Conservation (phyloP, 2,797 vertebrate species). For the Fringilla coelebs region DNA sequence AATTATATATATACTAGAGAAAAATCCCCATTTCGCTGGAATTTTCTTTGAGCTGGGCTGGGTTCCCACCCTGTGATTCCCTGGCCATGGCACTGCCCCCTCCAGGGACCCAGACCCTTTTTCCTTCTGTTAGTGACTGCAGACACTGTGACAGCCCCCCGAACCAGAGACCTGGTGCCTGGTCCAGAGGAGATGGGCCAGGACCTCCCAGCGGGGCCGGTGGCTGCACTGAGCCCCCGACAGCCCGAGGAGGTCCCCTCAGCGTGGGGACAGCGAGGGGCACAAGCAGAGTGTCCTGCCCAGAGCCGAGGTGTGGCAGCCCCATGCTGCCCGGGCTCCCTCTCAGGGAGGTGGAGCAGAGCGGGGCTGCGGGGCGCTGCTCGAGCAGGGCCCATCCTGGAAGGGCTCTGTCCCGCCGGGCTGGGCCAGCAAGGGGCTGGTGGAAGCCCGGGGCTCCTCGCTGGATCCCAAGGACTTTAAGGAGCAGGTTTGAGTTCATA, state of each 20-base stretch:
- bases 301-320: rapidly evolving
- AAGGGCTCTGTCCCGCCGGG: rapidly evolving
- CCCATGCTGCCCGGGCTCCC: background rate
- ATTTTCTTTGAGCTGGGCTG: background rate
- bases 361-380: rapidly evolving
- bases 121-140: background rate
- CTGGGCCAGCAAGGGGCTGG: rapidly evolving
- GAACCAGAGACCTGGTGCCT: rapidly evolving
- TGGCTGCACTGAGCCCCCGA: background rate
- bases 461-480: background rate
- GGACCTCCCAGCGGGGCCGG: background rate
- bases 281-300: background rate
- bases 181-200: rapidly evolving
- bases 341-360: background rate
- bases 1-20: background rate
- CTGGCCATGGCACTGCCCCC: background rate
- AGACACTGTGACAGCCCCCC: background rate
- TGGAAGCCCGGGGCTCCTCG: background rate
- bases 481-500: slow-evolving; percentile 34
- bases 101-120: background rate
- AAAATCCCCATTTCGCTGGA: background rate
- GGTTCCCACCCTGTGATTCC: background rate
- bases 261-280: rapidly evolving
- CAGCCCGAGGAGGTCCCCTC: background rate
- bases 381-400: rapidly evolving